Conservation (phyloP, 2,888 invertebrate genomes). For the Orthosia cruda region DNA sequence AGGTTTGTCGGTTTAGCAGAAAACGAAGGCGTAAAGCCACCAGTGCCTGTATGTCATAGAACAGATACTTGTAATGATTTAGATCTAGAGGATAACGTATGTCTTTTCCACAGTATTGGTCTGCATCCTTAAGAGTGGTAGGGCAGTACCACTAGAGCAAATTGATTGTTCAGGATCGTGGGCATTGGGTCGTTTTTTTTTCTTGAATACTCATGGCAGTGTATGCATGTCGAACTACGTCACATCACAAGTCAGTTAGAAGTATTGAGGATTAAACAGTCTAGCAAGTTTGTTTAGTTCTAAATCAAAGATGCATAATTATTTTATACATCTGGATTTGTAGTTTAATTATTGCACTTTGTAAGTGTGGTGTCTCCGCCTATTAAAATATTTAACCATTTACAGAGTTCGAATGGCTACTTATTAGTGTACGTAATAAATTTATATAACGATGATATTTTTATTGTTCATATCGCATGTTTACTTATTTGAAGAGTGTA, state of each 20-base stretch:
- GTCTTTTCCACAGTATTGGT: slow-evolving; percentile 73
- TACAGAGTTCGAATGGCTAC: slow-evolving; percentile 89
- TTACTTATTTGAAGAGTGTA: slow-evolving; percentile 61
- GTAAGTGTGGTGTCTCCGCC: slow-evolving; percentile 91
- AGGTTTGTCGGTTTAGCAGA: slow-evolving; percentile 34
- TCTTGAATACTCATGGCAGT: slow-evolving; percentile 85
- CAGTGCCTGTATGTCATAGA: slow-evolving; percentile 74
- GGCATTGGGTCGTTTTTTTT: slow-evolving; percentile 74
- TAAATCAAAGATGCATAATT: slow-evolving; percentile 89
- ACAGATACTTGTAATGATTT: slow-evolving; percentile 58
- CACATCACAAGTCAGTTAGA: slow-evolving; percentile 87
- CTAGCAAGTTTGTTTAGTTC: slow-evolving; percentile 86
- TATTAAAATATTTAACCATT: slow-evolving; percentile 91
- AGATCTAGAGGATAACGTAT: slow-evolving; percentile 69
- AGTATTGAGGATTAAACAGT: slow-evolving; percentile 79
- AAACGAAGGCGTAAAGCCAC: slow-evolving; percentile 67
- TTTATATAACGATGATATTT: slow-evolving; percentile 85
- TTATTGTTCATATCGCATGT: slow-evolving; percentile 83
- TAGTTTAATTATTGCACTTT: slow-evolving; percentile 91
- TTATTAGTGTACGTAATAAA: slow-evolving; percentile 90
- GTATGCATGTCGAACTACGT: slow-evolving; percentile 83
- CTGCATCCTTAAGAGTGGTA: slow-evolving; percentile 63
- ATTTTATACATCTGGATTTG: slow-evolving; percentile 90
- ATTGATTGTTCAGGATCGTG: slow-evolving; percentile 66
- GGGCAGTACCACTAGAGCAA: slow-evolving; percentile 62